These are phyloP conservation scores for Sporophila hypoxantha DNA, from an alignment of 2,113 vertebrate species.

Conservation along the genomic window DNA sequence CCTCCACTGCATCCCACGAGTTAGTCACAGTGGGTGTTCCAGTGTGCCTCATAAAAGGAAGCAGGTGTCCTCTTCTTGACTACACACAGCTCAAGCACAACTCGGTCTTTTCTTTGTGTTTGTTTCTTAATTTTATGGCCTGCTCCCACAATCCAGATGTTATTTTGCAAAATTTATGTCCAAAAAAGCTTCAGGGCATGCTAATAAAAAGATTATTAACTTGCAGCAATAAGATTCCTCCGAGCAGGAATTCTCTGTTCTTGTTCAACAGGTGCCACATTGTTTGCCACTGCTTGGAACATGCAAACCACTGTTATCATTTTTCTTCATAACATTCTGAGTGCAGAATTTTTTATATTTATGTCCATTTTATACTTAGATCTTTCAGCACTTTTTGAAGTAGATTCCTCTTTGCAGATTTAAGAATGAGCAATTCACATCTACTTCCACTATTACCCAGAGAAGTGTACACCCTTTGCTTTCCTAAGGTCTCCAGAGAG, in stretches of 20 bases:
- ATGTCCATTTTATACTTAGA: background rate
- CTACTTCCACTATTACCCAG: background rate
- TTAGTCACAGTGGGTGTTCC: background rate
- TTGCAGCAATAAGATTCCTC: background rate
- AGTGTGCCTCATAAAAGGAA: background rate
- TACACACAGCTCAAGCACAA: background rate
- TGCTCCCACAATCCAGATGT: background rate
- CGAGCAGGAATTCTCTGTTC: background rate
- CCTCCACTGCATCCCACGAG: background rate
- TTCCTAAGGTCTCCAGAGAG: background rate
- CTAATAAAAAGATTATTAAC: constrained; percentile 4
- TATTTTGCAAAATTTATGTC: constrained; percentile 4
- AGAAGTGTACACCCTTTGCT: background rate
- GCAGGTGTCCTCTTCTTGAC: background rate
- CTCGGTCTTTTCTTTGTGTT: background rate
- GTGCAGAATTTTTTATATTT: background rate
- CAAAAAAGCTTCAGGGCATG: background rate
- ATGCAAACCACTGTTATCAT: background rate
- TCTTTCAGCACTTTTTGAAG: background rate
- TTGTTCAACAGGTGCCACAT: background rate
- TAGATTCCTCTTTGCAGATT: background rate
- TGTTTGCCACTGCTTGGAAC: background rate
- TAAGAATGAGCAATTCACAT: background rate
- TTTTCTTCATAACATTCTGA: background rate
- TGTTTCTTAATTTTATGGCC: background rate